phyloP scores from a whole-genome alignment of 2,888 invertebrate genomes.

The Polymixis flavicincta region DNA sequence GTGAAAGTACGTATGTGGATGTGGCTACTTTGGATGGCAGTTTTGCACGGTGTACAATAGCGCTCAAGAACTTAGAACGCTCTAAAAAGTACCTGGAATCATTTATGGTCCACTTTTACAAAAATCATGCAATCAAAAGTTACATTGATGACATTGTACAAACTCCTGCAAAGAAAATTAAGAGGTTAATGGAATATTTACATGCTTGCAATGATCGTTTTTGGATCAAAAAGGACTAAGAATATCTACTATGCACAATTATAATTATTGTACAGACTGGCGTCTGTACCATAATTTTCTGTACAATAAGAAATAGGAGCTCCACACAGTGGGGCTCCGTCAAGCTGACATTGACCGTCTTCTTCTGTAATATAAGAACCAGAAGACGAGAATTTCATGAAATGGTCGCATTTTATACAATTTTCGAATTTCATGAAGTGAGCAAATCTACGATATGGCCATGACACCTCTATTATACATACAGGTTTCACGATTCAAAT shows the following conservation, averaged over 20 bases:
- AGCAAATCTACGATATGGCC: no score
- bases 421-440: no score
- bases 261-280: neutral
- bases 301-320: no score
- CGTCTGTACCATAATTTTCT: no score
- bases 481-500: neutral
- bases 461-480: no score
- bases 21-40: conserved; percentile 45
- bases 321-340: no score
- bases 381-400: no score
- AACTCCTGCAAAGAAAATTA: conserved; percentile 57
- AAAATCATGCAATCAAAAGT: conserved; percentile 68
- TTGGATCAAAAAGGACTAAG: conserved; percentile 58
- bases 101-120: conserved; percentile 68
- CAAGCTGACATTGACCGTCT: no score
- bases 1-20: conserved; percentile 32
- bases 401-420: no score
- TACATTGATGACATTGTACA: conserved; percentile 70
- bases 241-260: neutral
- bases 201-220: conserved; percentile 48
- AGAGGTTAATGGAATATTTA: conserved; percentile 54
- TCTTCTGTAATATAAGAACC: no score
- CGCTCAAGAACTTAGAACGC: conserved; percentile 55
- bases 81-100: conserved; percentile 62
- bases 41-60: conserved; percentile 54